A percentile compares a stretch with the other conserved stretches of the same genome.
Evolutionary conservation across 2,113 vertebrate genomes (phyloP).

Genomic region (Hemibagrus wyckioides): DNA sequence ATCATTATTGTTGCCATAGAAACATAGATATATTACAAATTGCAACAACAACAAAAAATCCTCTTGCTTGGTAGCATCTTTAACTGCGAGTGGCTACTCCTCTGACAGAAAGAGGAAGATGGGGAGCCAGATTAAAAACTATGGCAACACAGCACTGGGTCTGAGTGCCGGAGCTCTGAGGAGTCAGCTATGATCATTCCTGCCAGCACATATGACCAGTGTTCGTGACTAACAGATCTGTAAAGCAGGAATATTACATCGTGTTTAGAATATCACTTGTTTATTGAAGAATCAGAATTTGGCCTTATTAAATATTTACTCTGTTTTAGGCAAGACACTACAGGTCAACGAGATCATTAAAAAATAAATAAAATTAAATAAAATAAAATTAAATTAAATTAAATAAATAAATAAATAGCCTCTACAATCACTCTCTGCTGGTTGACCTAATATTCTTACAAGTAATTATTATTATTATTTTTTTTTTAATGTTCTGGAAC

Average conservation of each 20-base stretch:
- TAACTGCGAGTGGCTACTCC: neutral
- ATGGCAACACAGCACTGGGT: neutral
- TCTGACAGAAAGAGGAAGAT: neutral
- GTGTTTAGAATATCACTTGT: neutral
- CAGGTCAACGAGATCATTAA: neutral
- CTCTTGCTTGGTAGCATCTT: neutral
- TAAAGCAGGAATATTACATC: neutral
- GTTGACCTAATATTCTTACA: neutral
- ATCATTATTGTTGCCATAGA: constrained; percentile 17
- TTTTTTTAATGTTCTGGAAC: neutral
- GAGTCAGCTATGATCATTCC: neutral
- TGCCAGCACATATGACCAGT: neutral
- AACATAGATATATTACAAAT: constrained; percentile 1
- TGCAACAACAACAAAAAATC: neutral
- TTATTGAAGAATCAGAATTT: neutral
- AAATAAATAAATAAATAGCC: neutral
- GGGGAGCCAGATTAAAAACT: neutral
- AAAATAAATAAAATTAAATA: no score
- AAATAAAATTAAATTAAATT: no score
- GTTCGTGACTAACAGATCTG: neutral
- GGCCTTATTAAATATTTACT: neutral
- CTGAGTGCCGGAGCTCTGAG: neutral
- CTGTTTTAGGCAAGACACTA: neutral
- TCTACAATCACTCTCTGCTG: neutral
- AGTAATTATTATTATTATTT: no score